Evolutionary conservation across 2,888 invertebrate species (phyloP).

Genomic region (Tachina grossa): DNA sequence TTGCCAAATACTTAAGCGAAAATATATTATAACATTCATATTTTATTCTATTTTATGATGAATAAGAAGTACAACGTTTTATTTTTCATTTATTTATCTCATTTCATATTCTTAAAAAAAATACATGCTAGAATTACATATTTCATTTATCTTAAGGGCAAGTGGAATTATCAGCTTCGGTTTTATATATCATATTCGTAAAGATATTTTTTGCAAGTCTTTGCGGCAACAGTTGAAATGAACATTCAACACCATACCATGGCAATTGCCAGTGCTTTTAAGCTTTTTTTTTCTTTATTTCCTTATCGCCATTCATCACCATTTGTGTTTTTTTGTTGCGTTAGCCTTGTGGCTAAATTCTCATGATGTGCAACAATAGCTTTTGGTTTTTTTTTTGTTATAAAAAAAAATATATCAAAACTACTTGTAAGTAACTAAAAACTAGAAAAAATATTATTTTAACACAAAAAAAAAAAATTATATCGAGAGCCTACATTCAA

Average conservation of each 20-base stretch:
- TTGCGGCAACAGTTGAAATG: slow-evolving; percentile 1
- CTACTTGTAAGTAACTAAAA: no score
- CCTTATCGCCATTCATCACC: background rate
- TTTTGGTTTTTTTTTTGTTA: background rate
- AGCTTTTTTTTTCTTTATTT: background rate
- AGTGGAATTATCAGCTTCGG: background rate
- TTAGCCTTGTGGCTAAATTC: background rate
- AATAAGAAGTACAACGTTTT: background rate
- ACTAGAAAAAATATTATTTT: no score
- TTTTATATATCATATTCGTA: background rate
- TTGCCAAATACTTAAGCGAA: slow-evolving; percentile 28
- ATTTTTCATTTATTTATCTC: background rate
- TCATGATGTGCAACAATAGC: background rate
- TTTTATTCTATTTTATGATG: background rate
- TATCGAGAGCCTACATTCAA: no score
- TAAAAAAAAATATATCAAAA: no score
- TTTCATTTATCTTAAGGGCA: slow-evolving; percentile 1
- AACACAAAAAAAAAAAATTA: no score
- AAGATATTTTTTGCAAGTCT: background rate
- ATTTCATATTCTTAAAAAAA: background rate
- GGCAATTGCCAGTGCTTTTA: background rate
- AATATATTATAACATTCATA: background rate
- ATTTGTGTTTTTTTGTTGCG: background rate
- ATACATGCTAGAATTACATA: background rate
- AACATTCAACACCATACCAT: background rate